phyloP scores from a whole-genome alignment of 2,888 invertebrate genomes.

The Cartodere bifasciata region DNA sequence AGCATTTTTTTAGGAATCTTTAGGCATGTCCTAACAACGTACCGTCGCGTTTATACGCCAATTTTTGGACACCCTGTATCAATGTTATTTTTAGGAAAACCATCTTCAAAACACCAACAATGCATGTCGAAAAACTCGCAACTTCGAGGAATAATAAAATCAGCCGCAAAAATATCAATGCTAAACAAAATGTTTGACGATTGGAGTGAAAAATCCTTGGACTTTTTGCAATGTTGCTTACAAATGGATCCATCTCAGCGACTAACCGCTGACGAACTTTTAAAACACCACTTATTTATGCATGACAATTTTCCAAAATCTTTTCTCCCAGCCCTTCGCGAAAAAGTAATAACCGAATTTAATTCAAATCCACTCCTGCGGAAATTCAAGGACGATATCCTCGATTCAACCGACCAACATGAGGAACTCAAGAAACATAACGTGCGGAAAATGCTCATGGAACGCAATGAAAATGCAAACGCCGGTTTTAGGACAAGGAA shows the following conservation, averaged over 20 bases:
- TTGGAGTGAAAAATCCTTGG: conserved; percentile 25
- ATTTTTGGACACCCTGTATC: too few species aligned
- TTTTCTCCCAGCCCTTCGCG: conserved; percentile 51
- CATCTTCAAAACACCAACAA: conserved; percentile 36
- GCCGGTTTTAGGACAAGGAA: too few species aligned
- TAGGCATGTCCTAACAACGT: neutral
- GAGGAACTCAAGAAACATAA: conserved; percentile 23
- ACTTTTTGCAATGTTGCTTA: conserved; percentile 38
- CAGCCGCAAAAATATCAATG: conserved; percentile 17
- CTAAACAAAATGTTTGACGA: conserved; percentile 11
- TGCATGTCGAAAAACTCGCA: conserved; percentile 36
- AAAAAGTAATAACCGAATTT: conserved; percentile 50
- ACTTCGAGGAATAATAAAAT: conserved; percentile 32
- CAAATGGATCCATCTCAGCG: conserved; percentile 54
- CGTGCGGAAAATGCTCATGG: too few species aligned
- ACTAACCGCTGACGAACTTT: conserved; percentile 47
- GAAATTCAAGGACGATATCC: conserved; percentile 30
- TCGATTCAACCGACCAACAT: conserved; percentile 30
- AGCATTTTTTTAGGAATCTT: neutral
- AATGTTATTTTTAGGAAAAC: conserved; percentile 30
- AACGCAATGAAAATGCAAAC: too few species aligned
- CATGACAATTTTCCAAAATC: conserved; percentile 52
- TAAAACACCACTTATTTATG: conserved; percentile 52
- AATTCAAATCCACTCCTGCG: conserved; percentile 40
- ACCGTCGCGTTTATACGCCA: neutral